Conservation (phyloP, 2,888 invertebrate genomes). For the Diplolepis rosae region DNA sequence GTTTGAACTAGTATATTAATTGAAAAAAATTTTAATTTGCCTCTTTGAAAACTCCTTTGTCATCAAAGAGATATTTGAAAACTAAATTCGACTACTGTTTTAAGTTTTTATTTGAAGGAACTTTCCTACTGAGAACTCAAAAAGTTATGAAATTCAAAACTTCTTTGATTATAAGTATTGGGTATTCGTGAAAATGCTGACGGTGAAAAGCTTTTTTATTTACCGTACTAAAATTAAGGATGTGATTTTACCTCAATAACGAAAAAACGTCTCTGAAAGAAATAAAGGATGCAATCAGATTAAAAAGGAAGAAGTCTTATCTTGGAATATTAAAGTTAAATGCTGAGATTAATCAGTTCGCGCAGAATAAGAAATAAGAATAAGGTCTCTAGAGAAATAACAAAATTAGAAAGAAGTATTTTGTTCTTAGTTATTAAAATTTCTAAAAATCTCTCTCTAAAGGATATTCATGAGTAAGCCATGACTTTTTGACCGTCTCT, state of each 20-base stretch:
- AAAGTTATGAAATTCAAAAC: conserved; percentile 1
- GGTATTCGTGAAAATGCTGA: not conserved
- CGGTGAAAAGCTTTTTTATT: not conserved
- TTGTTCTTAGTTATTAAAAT: not conserved
- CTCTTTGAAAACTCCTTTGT: no score
- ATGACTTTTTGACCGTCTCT: not conserved
- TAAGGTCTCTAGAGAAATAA: not conserved
- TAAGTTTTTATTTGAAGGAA: no score
- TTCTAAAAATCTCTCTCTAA: not conserved
- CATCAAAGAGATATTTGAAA: no score
- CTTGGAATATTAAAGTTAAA: not conserved
- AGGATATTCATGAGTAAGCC: not conserved
- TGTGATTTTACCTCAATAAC: not conserved
- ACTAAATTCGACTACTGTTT: no score
- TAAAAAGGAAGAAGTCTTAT: not conserved
- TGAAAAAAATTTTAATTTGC: no score
- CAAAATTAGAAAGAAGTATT: conserved; percentile 4
- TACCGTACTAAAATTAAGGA: not conserved
- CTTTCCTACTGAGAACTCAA: not conserved
- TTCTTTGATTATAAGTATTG: not conserved
- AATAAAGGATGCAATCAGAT: not conserved
- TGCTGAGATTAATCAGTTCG: not conserved
- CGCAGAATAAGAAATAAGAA: not conserved
- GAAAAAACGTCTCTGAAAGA: not conserved
- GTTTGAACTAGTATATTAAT: no score